These are phyloP conservation scores for Enteromius mattozi DNA, from an alignment of 2,797 vertebrate genomes.

Conservation along the genomic window DNA sequence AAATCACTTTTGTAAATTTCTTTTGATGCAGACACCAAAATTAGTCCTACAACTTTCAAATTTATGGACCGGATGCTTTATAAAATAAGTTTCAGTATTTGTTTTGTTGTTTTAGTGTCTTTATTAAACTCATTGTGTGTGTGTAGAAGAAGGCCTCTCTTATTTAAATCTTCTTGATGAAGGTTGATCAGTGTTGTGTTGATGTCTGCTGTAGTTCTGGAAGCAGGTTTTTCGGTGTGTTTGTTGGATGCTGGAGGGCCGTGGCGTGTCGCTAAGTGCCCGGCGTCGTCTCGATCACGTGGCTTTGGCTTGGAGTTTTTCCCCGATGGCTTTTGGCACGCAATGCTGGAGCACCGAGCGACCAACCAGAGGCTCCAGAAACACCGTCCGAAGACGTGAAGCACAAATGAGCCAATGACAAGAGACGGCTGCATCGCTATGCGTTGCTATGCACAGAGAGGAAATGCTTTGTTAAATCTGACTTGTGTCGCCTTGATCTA, in stretches of 20 bases:
- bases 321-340: conserved; percentile 78
- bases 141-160: background rate
- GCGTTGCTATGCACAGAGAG: conserved; percentile 34
- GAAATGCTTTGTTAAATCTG: conserved; percentile 15
- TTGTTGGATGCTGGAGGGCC: conserved; percentile 67
- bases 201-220: background rate
- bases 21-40: too few species aligned
- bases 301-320: conserved; percentile 67
- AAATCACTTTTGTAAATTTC: too few species aligned
- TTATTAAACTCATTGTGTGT: background rate
- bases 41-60: background rate
- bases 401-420: conserved; percentile 44
- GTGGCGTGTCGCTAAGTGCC: conserved; percentile 71
- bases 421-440: conserved; percentile 3
- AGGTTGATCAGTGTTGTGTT: background rate
- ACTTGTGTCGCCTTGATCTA: conserved; percentile 2
- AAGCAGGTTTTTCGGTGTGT: conserved; percentile 70
- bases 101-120: background rate
- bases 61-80: background rate
- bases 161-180: background rate
- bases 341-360: conserved; percentile 67
- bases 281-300: conserved; percentile 72
- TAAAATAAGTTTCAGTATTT: background rate
- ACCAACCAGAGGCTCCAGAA: conserved; percentile 37
- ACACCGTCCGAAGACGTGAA: background rate